Base-by-base conservation (phyloP, 2,888 invertebrate genomes). In the Acrocyrtus sp. region DNA sequence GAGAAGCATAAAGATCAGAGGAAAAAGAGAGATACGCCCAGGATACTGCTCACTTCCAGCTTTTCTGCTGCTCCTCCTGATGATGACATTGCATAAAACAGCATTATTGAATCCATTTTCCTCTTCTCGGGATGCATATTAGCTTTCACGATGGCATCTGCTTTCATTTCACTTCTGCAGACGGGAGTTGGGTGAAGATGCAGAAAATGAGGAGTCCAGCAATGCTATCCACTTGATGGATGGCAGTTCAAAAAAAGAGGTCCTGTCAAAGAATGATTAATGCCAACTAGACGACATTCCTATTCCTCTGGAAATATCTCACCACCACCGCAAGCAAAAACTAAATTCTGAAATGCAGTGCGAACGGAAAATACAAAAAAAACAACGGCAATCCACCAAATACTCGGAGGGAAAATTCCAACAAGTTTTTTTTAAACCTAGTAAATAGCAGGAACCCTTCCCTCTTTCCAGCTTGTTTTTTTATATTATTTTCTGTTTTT, bases 211-310 rank as follows among this genome's bases (percentile, higher is more conserved):
- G 66, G 67, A 73, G 73, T 73, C 73, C 73, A 50, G 63, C 72
- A 66, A 66, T 72, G 72, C 72, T 72, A 73, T 62, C 73, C 72
- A 76, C 70, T 81, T 81, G 81, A 81, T 81, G 81, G 81, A 81
- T 81, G 81, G 75, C 79, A 77, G 75, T 79, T 76, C 72, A 73
- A 78, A 74, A 78, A 34, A 78, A 76, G 77, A 80, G 76, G 78
- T 76, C 73, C 80, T 80, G 80, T 80, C 80, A 80, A 81, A 81
- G 80, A 80, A 81, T 81, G 81, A 81, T 81, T 81, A 81, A 81
- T 81, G 81, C 79, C 75, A 75, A 76, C 76, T 76, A 79, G 77
- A 78, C 79, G 78, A 79, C 78, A 77, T 80, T 74, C 69, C 69
- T 69, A 69, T 65, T 74, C 54, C 65, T 50, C 67, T 29, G 41